phyloP scores from a whole-genome alignment of 2,888 invertebrate genomes.

The Lymantria monacha region DNA sequence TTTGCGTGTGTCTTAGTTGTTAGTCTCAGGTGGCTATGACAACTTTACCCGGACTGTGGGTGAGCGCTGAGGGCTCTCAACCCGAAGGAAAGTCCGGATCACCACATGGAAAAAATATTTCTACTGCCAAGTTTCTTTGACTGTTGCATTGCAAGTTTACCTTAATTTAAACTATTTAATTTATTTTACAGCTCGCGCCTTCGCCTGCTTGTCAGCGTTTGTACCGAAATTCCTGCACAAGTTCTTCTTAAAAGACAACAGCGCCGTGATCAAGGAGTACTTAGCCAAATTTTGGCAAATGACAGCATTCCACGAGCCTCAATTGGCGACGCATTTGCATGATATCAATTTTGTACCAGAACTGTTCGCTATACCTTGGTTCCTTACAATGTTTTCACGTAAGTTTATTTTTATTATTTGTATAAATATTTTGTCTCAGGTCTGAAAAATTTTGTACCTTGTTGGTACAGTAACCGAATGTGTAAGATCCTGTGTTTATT shows the following conservation, averaged over 20 bases:
- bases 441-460: no score
- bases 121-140: no score
- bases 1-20: no score
- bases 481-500: no score
- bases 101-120: no score
- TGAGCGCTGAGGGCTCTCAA: no score
- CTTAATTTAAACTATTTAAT: not conserved
- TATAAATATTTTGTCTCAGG: not conserved
- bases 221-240: constrained; percentile 98
- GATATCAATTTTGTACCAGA: constrained; percentile 98
- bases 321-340: constrained; percentile 93
- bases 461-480: no score
- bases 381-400: constrained; percentile 99
- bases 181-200: constrained; percentile 90
- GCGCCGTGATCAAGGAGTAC: constrained; percentile 98
- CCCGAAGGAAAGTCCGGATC: no score
- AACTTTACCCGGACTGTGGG: no score
- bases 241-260: constrained; percentile 98
- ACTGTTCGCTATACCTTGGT: constrained; percentile 99
- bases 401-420: constrained; percentile 61
- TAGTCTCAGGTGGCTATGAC: no score
- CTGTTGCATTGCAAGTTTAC: no score
- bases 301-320: constrained; percentile 97
- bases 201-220: constrained; percentile 96
- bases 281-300: constrained; percentile 98